A percentile compares a stretch with the other conserved stretches of the same genome.
phyloP scores from a whole-genome alignment of 1,140 invertebrate genomes.

The Coelopa frigida region DNA sequence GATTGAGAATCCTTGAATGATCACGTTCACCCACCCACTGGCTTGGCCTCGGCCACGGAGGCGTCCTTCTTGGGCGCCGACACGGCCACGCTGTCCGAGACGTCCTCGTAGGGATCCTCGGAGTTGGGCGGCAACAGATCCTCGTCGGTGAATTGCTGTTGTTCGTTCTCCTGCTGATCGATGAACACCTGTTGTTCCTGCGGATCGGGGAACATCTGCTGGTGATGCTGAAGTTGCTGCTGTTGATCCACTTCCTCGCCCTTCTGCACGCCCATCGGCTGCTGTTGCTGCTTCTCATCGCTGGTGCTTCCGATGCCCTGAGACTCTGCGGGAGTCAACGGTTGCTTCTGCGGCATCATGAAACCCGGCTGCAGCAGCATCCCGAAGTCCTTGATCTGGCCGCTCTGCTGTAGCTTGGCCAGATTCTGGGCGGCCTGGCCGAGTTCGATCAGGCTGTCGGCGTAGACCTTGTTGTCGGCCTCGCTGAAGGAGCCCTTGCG shows the following conservation, averaged over 20 bases:
- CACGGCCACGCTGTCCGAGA: constrained; percentile 44
- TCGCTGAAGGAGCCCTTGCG: constrained; percentile 44
- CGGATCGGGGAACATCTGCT: constrained; percentile 32
- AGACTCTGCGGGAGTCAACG: constrained; percentile 5
- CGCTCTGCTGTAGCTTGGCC: constrained; percentile 41
- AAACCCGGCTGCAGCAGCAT: constrained; percentile 34
- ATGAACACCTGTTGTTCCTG: constrained; percentile 39
- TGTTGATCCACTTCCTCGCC: too few species aligned
- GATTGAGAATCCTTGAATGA: not conserved
- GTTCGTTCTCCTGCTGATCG: too few species aligned
- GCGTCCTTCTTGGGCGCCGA: constrained; percentile 50
- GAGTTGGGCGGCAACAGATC: constrained; percentile 31
- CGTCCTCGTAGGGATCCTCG: constrained; percentile 41
- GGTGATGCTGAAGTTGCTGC: not conserved
- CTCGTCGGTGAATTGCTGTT: constrained; percentile 30
- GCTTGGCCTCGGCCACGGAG: constrained; percentile 63
- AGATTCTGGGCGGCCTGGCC: constrained; percentile 46
- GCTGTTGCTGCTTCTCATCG: not conserved
- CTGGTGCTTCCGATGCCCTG: not conserved
- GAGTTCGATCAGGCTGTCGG: constrained; percentile 44
- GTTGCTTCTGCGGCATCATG: constrained; percentile 21
- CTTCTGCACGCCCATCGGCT: constrained; percentile 19
- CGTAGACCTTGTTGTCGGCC: constrained; percentile 45
- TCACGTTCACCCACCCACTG: constrained; percentile 49
- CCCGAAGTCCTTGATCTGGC: constrained; percentile 41